phyloP scores from a whole-genome alignment of 1,140 invertebrate species.

The Augochlora pura region DNA sequence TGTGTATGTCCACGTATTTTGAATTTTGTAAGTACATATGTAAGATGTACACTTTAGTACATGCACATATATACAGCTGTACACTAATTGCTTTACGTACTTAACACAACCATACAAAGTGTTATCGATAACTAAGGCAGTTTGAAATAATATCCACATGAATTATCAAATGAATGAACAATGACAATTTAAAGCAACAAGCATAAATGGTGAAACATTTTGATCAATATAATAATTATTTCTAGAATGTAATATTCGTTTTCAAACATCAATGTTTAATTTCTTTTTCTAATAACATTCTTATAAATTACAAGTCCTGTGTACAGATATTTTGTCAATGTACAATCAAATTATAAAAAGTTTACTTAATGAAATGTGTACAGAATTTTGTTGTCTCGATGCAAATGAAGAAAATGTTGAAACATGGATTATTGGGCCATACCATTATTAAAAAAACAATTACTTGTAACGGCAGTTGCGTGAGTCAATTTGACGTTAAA shows the following conservation, averaged over 20 bases:
- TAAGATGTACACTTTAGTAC: conserved; percentile 5
- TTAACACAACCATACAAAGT: conserved; percentile 58
- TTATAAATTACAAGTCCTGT: conserved; percentile 20
- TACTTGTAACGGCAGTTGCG: conserved; percentile 62
- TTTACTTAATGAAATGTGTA: conserved; percentile 15
- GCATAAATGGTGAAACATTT: conserved; percentile 5
- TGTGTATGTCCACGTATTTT: conserved; percentile 12
- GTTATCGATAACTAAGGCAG: conserved; percentile 45
- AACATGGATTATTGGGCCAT: conserved; percentile 3
- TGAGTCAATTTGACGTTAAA: conserved; percentile 56
- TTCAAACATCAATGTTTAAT: neutral
- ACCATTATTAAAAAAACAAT: conserved; percentile 49
- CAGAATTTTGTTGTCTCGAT: neutral
- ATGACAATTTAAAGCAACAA: conserved; percentile 29
- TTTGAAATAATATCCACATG: conserved; percentile 12
- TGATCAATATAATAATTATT: conserved; percentile 40
- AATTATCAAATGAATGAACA: conserved; percentile 36
- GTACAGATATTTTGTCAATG: neutral
- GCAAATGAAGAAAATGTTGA: conserved; percentile 26
- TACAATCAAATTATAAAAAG: conserved; percentile 22
- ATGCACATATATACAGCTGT: conserved; percentile 21
- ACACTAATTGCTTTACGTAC: conserved; percentile 52
- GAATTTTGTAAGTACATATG: conserved; percentile 11
- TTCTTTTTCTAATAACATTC: neutral
- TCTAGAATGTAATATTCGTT: conserved; percentile 42